phyloP scores from a whole-genome alignment of 2,888 invertebrate species.

The Oscheius onirici region DNA sequence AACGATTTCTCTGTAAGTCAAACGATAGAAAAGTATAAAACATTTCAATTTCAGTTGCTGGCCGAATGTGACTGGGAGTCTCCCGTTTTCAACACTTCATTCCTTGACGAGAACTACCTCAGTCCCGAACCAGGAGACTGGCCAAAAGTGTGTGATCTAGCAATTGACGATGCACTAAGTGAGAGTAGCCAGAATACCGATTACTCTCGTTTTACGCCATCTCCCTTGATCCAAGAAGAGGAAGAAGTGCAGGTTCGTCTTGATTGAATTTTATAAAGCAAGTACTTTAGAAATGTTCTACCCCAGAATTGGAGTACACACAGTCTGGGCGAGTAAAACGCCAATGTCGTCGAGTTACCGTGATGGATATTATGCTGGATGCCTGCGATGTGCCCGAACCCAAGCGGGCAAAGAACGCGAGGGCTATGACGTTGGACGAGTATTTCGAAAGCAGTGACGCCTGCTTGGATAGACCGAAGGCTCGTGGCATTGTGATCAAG shows the following conservation, averaged over 20 bases:
- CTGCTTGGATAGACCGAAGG: constrained; percentile 12
- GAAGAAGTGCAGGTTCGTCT: not conserved
- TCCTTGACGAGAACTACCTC: not conserved
- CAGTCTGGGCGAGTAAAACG: not conserved
- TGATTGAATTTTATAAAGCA: not conserved
- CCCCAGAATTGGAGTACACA: not conserved
- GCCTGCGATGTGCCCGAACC: constrained; percentile 19
- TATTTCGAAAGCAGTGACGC: constrained; percentile 23
- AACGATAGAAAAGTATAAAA: not conserved
- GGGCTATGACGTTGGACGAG: not conserved
- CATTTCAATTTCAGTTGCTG: not conserved
- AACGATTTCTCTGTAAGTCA: constrained; percentile 3
- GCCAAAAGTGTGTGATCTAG: not conserved
- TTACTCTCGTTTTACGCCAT: not conserved
- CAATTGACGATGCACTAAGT: not conserved
- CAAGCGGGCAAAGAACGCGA: not conserved
- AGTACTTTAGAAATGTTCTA: not conserved
- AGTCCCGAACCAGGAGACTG: not conserved
- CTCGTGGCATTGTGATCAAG: constrained; percentile 24
- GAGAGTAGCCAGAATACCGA: not conserved
- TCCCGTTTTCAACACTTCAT: not conserved
- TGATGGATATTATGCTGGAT: constrained; percentile 24
- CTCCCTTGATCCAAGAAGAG: constrained; percentile 3
- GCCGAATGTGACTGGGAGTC: constrained; percentile 8
- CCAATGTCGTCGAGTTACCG: constrained; percentile 10